Percentiles rank a stretch among this genome's conserved stretches.
Evolutionary conservation across 2,888 invertebrate species (phyloP).

Genomic region (Clanis bilineata): DNA sequence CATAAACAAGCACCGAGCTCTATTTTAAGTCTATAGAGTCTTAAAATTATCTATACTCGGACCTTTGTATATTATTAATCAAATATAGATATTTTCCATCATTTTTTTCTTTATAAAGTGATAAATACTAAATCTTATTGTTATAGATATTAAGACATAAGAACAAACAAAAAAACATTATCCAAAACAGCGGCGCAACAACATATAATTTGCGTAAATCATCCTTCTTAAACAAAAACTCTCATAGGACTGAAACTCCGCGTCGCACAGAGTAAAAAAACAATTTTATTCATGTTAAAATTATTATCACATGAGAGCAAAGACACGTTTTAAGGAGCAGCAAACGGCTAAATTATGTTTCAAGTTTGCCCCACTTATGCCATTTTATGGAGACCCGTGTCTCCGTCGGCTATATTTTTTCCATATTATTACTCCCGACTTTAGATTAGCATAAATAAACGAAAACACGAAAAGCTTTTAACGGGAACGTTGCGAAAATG

Average conservation of each 20-base stretch:
- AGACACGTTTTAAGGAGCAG: slow-evolving; percentile 38
- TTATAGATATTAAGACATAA: neutral
- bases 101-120: too few relatives aligned
- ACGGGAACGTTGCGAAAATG: slow-evolving; percentile 50
- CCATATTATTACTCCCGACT: slow-evolving; percentile 56
- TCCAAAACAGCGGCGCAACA: slow-evolving; percentile 18
- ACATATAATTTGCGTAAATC: neutral
- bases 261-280: slow-evolving; percentile 18
- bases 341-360: slow-evolving; percentile 57
- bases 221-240: slow-evolving; percentile 5
- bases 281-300: slow-evolving; percentile 27
- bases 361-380: slow-evolving; percentile 56
- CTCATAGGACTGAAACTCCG: slow-evolving; percentile 2
- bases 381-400: slow-evolving; percentile 56
- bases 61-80: too few relatives aligned
- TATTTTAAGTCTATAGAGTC: too few relatives aligned
- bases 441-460: slow-evolving; percentile 58
- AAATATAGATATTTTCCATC: too few relatives aligned
- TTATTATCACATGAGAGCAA: slow-evolving; percentile 39
- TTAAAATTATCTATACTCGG: too few relatives aligned
- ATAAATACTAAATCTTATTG: too few relatives aligned
- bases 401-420: slow-evolving; percentile 51
- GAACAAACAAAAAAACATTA: neutral
- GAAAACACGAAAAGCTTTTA: slow-evolving; percentile 53
- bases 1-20: too few relatives aligned